phyloP scores from a whole-genome alignment of 2,888 invertebrate species.

The Andrena flavipes region DNA sequence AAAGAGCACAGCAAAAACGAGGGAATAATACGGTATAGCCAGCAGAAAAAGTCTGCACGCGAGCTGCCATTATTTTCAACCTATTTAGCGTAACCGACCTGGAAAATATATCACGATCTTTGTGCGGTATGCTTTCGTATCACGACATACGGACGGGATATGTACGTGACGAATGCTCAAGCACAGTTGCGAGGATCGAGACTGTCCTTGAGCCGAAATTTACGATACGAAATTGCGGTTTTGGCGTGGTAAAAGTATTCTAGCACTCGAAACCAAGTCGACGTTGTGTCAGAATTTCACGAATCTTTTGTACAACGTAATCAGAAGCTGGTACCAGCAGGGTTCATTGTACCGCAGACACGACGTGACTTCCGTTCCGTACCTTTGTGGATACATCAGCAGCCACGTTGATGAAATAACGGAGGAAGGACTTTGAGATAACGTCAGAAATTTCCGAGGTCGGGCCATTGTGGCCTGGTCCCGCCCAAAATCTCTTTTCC shows the following conservation, averaged over 20 bases:
- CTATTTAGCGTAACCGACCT: slow-evolving; percentile 64
- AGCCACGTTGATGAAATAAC: slow-evolving; percentile 43
- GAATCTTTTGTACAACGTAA: slow-evolving; percentile 37
- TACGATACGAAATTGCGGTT: background rate
- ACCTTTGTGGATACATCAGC: slow-evolving; percentile 53
- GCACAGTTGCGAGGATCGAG: background rate
- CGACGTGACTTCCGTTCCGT: slow-evolving; percentile 63
- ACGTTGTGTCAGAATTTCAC: background rate
- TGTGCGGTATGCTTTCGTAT: slow-evolving; percentile 14
- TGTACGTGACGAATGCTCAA: background rate
- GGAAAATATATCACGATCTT: slow-evolving; percentile 53
- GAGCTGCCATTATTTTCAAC: slow-evolving; percentile 56
- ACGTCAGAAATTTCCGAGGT: slow-evolving; percentile 59
- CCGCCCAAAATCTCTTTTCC: slow-evolving; percentile 33
- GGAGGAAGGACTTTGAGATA: slow-evolving; percentile 46
- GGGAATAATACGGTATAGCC: background rate
- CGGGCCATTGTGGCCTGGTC: slow-evolving; percentile 31
- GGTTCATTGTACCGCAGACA: slow-evolving; percentile 57
- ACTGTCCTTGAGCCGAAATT: background rate
- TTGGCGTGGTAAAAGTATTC: background rate
- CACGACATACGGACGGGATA: slow-evolving; percentile 8
- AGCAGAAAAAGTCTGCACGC: background rate
- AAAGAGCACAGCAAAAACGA: background rate
- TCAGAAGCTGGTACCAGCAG: slow-evolving; percentile 54
- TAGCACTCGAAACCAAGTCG: background rate